Evolutionary conservation across 2,888 invertebrate species (phyloP).

Genomic region (Diachrysia chrysitis): DNA sequence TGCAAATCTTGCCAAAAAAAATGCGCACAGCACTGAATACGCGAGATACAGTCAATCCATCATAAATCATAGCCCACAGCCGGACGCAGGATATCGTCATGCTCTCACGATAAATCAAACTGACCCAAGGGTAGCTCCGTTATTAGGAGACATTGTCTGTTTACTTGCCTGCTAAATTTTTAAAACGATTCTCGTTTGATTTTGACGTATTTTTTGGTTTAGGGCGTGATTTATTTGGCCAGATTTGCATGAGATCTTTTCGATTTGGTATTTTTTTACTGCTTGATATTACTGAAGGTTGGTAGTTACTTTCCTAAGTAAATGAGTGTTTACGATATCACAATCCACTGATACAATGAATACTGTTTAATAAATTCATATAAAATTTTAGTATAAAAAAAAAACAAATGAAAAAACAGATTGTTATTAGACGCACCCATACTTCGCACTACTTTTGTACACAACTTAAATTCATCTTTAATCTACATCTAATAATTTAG

Average conservation of each 20-base stretch:
- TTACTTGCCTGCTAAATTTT: constrained; percentile 36
- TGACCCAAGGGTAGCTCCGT: constrained; percentile 49
- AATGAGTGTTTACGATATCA: too few relatives aligned
- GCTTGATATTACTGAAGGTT: not conserved
- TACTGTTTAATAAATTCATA: too few relatives aligned
- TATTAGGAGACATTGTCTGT: constrained; percentile 65
- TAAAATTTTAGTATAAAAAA: too few relatives aligned
- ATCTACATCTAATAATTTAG: too few relatives aligned
- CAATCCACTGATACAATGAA: too few relatives aligned
- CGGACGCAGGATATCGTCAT: constrained; percentile 70
- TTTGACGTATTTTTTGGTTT: not conserved
- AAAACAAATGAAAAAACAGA: too few relatives aligned
- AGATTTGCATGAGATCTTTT: not conserved
- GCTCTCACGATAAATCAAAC: constrained; percentile 86
- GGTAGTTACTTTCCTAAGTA: too few relatives aligned
- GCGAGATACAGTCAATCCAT: constrained; percentile 65
- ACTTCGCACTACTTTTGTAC: too few relatives aligned
- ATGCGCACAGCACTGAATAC: constrained; percentile 50
- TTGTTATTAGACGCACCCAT: too few relatives aligned
- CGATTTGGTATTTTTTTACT: not conserved
- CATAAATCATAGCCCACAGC: constrained; percentile 71
- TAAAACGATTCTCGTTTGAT: constrained; percentile 19
- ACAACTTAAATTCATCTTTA: too few relatives aligned
- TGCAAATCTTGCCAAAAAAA: constrained; percentile 41
- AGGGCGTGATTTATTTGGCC: not conserved